A percentile compares a stretch with the other conserved stretches of the same genome.
Conservation (phyloP, 2,797 vertebrate genomes). For the Acropternis orthonyx region DNA sequence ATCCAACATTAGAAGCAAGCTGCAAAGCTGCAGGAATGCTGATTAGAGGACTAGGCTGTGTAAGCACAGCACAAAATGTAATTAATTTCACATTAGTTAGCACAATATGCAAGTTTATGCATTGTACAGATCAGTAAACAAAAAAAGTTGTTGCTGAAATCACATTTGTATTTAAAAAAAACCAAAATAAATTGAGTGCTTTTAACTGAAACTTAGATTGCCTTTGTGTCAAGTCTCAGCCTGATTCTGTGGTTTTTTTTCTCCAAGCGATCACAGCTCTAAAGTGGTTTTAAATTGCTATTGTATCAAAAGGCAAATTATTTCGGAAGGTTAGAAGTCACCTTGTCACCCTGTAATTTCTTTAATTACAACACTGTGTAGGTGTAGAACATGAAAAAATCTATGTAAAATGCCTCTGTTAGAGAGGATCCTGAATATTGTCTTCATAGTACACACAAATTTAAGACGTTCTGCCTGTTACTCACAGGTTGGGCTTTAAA, state of each 20-base stretch:
- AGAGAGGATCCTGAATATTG: not conserved
- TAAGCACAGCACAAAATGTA: not conserved
- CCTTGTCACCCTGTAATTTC: not conserved
- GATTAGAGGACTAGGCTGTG: constrained; percentile 8
- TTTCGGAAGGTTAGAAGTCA: constrained; percentile 23
- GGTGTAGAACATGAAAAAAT: not conserved
- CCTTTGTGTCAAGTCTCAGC: not conserved
- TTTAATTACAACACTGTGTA: not conserved
- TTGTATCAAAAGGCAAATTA: not conserved
- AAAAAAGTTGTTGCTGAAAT: not conserved
- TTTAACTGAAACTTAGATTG: not conserved
- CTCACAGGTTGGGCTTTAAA: not conserved
- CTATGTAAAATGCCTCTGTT: not conserved
- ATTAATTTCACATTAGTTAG: constrained; percentile 21
- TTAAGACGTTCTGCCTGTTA: not conserved
- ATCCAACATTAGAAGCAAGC: not conserved
- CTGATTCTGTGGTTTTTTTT: not conserved
- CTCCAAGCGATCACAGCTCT: not conserved
- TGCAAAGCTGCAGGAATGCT: not conserved
- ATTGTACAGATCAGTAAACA: not conserved
- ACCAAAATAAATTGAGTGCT: not conserved
- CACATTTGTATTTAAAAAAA: not conserved
- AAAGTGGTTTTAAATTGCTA: constrained; percentile 11
- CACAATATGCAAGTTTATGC: not conserved
- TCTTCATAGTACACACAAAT: not conserved